These are phyloP conservation scores for Lathronympha strigana DNA, from an alignment of 2,888 invertebrate genomes.

Conservation along the genomic window DNA sequence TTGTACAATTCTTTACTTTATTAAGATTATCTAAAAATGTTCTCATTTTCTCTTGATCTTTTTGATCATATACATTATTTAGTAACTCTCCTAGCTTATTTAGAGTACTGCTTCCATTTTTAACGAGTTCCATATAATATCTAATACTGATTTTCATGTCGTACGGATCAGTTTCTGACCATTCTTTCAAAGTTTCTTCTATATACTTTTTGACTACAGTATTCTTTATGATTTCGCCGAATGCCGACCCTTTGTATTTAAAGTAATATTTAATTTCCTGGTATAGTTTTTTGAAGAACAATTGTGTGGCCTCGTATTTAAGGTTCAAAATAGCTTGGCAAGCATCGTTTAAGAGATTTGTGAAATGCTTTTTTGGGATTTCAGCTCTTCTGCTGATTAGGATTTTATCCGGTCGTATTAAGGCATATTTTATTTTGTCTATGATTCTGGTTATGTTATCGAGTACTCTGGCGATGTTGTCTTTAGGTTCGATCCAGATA, in stretches of 20 bases:
- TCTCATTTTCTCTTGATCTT: constrained; percentile 9
- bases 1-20: neutral
- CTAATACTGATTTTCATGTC: constrained; percentile 1
- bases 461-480: constrained; percentile 20
- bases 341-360: constrained; percentile 13
- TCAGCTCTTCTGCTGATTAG: neutral
- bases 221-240: constrained; percentile 9
- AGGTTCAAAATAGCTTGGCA: neutral
- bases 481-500: constrained; percentile 34
- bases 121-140: neutral
- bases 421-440: constrained; percentile 13
- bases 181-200: constrained; percentile 6
- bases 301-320: too few species aligned
- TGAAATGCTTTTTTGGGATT: constrained; percentile 20
- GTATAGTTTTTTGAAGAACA: constrained; percentile 15
- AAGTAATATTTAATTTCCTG: constrained; percentile 21
- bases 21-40: neutral
- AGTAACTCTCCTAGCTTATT: neutral
- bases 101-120: neutral
- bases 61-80: constrained; percentile 8
- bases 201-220: constrained; percentile 5
- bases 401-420: neutral
- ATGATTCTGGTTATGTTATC: constrained; percentile 19
- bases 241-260: constrained; percentile 10
- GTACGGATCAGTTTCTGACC: neutral